These are phyloP conservation scores for Galerucella nymphaeae DNA, from an alignment of 2,888 invertebrate genomes.

Conservation along the genomic window DNA sequence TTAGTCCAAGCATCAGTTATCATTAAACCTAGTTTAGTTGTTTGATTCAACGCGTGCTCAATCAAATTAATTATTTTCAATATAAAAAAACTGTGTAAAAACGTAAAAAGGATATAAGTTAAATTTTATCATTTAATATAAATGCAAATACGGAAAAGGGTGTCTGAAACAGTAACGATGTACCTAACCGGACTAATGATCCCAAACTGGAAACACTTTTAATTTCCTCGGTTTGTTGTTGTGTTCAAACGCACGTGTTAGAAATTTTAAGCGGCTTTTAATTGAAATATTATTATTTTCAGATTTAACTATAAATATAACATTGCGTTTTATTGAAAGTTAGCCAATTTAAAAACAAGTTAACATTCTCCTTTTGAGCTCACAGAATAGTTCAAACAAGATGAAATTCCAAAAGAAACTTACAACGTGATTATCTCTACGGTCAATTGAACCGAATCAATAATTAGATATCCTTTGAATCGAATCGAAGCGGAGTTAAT, in stretches of 20 bases:
- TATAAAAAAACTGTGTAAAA: no score
- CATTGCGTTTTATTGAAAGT: neutral
- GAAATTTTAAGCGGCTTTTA: neutral
- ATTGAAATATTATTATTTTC: neutral
- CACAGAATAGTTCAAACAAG: constrained; percentile 32
- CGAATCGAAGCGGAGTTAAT: constrained; percentile 46
- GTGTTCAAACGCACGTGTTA: neutral
- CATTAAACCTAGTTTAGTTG: no score
- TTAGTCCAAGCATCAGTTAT: no score
- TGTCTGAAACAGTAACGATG: constrained; percentile 44
- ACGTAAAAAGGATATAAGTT: no score
- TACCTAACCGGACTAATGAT: constrained; percentile 42
- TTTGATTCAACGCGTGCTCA: no score
- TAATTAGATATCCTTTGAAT: constrained; percentile 40
- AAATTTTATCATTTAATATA: constrained; percentile 43
- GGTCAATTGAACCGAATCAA: constrained; percentile 47
- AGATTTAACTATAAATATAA: neutral
- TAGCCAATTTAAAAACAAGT: neutral
- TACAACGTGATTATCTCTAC: constrained; percentile 45
- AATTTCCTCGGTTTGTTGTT: constrained; percentile 28
- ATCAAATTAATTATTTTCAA: neutral
- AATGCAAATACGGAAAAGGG: constrained; percentile 40
- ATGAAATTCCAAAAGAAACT: constrained; percentile 42
- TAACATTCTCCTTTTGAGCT: neutral
- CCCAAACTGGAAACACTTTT: constrained; percentile 34